Percentiles rank a stretch among this genome's conserved stretches.
These are phyloP conservation scores for Xylota sylvarum DNA, from an alignment of 2,888 invertebrate genomes.

Conservation along the genomic window DNA sequence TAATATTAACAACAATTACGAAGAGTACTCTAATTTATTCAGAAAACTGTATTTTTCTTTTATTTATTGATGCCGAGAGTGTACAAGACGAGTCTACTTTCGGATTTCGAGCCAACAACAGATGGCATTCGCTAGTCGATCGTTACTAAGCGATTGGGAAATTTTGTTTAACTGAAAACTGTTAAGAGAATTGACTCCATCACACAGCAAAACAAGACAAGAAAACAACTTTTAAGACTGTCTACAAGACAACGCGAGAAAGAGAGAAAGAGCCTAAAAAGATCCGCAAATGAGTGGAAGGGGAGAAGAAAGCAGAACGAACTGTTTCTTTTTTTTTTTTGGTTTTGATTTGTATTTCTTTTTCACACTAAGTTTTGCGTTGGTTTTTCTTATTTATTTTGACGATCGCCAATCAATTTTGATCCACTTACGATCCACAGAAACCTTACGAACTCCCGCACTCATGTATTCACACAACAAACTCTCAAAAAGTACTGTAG, in stretches of 20 bases:
- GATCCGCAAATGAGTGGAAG: conserved; percentile 6
- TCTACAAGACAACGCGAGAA: conserved; percentile 29
- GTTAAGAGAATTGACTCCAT: conserved; percentile 56
- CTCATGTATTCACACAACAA: conserved; percentile 52
- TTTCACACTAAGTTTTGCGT: conserved; percentile 35
- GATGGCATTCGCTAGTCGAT: conserved; percentile 66
- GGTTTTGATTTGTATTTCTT: conserved; percentile 16
- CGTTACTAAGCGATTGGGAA: conserved; percentile 71
- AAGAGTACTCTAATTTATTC: conserved; percentile 19
- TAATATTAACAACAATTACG: not conserved
- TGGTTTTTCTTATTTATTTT: conserved; percentile 46
- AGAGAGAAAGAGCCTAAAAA: conserved; percentile 35
- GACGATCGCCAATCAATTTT: conserved; percentile 14
- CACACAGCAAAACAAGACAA: conserved; percentile 37
- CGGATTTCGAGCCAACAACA: conserved; percentile 52
- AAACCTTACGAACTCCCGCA: conserved; percentile 15
- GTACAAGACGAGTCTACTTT: conserved; percentile 15
- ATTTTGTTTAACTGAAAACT: conserved; percentile 56
- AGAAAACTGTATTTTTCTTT: conserved; percentile 18
- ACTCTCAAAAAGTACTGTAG: conserved; percentile 65
- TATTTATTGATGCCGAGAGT: conserved; percentile 39
- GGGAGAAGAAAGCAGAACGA: conserved; percentile 49
- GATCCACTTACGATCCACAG: conserved; percentile 52
- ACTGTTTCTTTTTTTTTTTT: conserved; percentile 58
- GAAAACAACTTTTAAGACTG: conserved; percentile 58